phyloP scores from a whole-genome alignment of 2,113 vertebrate species.

The Cromileptes altivelis region DNA sequence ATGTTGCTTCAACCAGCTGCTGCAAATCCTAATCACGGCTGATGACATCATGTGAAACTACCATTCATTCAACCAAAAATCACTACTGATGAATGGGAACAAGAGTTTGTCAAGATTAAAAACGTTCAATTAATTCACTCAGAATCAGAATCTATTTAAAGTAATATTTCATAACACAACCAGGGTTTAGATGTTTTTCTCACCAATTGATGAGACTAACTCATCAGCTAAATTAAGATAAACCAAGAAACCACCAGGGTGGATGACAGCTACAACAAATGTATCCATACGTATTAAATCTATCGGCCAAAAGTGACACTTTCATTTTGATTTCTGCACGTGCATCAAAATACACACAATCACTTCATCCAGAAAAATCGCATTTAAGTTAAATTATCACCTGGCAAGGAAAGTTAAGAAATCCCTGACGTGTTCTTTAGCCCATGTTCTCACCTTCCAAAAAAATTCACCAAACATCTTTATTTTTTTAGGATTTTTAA shows the following conservation, averaged over 20 bases:
- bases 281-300: neutral
- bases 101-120: neutral
- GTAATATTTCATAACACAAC: neutral
- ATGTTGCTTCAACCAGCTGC: slow-evolving; percentile 25
- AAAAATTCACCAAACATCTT: too few relatives aligned
- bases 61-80: slow-evolving; percentile 14
- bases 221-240: too few relatives aligned
- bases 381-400: neutral
- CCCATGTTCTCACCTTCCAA: neutral
- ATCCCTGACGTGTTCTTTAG: too few relatives aligned
- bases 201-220: neutral
- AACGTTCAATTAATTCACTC: neutral
- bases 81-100: neutral
- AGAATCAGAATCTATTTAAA: neutral
- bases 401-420: neutral
- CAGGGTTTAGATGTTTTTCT: neutral
- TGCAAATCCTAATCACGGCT: slow-evolving; percentile 24
- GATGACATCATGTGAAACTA: neutral
- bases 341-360: neutral
- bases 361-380: too few relatives aligned
- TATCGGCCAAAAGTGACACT: neutral
- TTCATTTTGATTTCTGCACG: neutral
- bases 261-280: neutral
- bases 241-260: too few relatives aligned
- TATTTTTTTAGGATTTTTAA: too few relatives aligned